Evolutionary conservation across 92 coral and sea anemone genomes (phyloP).

Genomic region (Zoanthus gigantus): DNA sequence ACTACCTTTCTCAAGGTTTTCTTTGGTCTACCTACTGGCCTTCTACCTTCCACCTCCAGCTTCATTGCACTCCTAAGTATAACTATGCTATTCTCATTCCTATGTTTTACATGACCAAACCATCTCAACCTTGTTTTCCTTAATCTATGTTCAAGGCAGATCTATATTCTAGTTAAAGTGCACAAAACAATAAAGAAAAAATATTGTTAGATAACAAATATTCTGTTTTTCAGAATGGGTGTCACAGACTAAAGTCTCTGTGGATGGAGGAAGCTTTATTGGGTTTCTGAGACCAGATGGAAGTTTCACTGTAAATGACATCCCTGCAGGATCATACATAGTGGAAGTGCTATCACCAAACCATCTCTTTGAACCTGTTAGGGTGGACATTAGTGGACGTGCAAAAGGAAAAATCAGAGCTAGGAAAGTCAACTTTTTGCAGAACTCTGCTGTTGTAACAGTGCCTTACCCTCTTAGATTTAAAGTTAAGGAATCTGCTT

Average conservation of each 20-base stretch:
- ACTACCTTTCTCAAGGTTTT: no score
- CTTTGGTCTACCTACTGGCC: no score
- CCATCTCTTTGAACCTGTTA: slow-evolving; percentile 92
- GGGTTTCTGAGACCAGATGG: slow-evolving; percentile 96
- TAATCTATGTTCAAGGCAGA: no score
- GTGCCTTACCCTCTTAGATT: slow-evolving; percentile 94
- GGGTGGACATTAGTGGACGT: slow-evolving; percentile 97
- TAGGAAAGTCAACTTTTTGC: slow-evolving; percentile 96
- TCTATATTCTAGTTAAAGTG: no score
- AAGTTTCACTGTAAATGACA: slow-evolving; percentile 82
- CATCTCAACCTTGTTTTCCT: no score
- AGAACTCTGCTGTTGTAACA: slow-evolving; percentile 97
- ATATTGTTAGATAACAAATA: no score
- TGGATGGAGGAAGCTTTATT: slow-evolving; percentile 91
- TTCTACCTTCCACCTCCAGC: no score
- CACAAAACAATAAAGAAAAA: no score
- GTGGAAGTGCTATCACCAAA: slow-evolving; percentile 97
- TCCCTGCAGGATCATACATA: slow-evolving; percentile 94
- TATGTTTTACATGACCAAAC: no score
- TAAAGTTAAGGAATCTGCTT: slow-evolving; percentile 89
- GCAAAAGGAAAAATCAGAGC: slow-evolving; percentile 98
- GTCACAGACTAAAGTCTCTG: slow-evolving; percentile 87
- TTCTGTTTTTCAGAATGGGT: slow-evolving; percentile 83
- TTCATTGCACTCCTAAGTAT: no score
- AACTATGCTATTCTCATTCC: no score